phyloP scores from a whole-genome alignment of 2,888 invertebrate species.

The Yponomeuta evonymella region DNA sequence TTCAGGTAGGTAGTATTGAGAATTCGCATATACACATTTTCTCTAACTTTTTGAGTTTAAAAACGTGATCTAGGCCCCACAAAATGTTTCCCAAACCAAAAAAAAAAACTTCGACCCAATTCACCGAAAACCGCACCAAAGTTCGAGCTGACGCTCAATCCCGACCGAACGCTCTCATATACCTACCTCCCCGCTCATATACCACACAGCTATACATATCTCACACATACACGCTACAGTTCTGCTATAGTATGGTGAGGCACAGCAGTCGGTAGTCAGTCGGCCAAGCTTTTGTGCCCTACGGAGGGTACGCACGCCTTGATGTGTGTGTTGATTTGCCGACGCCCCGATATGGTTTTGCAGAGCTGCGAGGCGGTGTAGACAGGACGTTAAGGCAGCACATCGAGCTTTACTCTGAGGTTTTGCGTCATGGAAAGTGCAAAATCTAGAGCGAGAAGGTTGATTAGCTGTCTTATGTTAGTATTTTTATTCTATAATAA shows the following conservation, averaged over 20 bases:
- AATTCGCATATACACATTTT: too few relatives aligned
- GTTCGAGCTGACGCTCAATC: neutral
- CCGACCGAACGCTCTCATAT: constrained; percentile 1
- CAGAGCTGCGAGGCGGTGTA: neutral
- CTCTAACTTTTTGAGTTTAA: neutral
- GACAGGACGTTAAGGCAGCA: neutral
- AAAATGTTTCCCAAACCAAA: neutral
- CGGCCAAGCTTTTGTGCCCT: constrained; percentile 60
- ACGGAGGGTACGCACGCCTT: constrained; percentile 33
- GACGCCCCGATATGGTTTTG: constrained; percentile 44
- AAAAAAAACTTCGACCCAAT: neutral
- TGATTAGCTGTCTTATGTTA: too few relatives aligned
- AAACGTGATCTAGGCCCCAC: neutral
- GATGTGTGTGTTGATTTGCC: constrained; percentile 72
- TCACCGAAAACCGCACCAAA: neutral
- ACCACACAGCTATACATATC: neutral
- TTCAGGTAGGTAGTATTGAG: too few relatives aligned
- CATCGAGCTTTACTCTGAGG: too few relatives aligned
- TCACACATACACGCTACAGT: neutral
- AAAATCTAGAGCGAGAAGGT: too few relatives aligned
- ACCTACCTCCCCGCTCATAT: constrained; percentile 6
- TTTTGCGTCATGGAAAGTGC: too few relatives aligned
- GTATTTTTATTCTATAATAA: too few relatives aligned
- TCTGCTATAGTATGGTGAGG: neutral
- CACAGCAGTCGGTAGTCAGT: constrained; percentile 55